Base-by-base conservation (phyloP, 2,888 invertebrate genomes). In the Zelleria hepariella region DNA sequence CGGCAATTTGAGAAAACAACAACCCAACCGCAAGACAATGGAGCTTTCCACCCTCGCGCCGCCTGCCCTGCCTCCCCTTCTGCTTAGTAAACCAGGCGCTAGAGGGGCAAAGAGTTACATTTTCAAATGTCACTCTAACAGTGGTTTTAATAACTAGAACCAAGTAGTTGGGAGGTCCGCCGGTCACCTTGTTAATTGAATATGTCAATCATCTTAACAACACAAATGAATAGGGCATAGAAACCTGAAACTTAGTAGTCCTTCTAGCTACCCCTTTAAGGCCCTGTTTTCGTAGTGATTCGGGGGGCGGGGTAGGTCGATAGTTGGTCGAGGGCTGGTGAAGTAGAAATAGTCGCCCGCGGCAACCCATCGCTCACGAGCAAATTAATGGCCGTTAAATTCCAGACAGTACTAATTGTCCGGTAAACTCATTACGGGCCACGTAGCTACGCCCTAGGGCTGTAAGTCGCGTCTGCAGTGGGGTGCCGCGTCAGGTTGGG, bases 121-220 rank as follows among this genome's bases (percentile, higher is more conserved):
- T n/a, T n/a, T 18, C 55, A 61, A 54, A 64, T 80, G 25, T 72
- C 85, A 69, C 60, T 52, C 58, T 64, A 64, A 68, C 58, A 75
- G 79, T 83, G 61, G 57, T 24, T 66, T 74, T 76, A 78, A 78
- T 78, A 74, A 77, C 76, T 77, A 75, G 76, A 80, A 78, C 78
- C 80, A 49, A 48, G 79, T 68, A 78, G 85, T 77, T 88, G 89
- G 89, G 89, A 89, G 89, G 88, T 90, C 87, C 82, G 80, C 76
- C 89, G 89, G 90, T 91, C 91, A 90, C 90, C 87, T 86, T 80
- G 83, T 92, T 93, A 93, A 93, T 93, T 93, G 93, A 93, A 93
- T 91, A 90, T 93, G 93, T 92, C 93, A 93, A 93, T 93, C 93
- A 93, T 90, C 90, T 91, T 93, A 93, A 93, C 92, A 92, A 92